These are phyloP conservation scores for Maccullochella peelii DNA, from an alignment of 2,113 vertebrate species.

Conservation along the genomic window DNA sequence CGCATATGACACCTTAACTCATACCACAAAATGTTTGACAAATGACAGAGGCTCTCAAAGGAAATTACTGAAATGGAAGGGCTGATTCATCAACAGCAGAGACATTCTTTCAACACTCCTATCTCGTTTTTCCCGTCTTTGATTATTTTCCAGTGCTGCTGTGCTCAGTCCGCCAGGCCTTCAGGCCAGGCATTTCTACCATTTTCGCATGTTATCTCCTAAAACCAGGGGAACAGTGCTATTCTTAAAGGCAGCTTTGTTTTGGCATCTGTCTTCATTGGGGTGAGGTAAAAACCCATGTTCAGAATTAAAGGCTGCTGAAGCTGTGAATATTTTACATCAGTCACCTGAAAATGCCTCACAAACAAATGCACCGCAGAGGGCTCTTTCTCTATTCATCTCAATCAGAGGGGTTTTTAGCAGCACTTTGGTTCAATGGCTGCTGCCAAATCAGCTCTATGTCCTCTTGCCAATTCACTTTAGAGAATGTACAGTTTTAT, in stretches of 20 bases:
- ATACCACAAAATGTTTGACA: slow-evolving; percentile 75
- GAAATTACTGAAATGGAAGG: slow-evolving; percentile 80
- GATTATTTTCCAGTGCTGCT: slow-evolving; percentile 64
- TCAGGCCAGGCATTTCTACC: slow-evolving; percentile 37
- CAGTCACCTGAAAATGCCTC: slow-evolving; percentile 76
- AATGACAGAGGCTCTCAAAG: slow-evolving; percentile 75
- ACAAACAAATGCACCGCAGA: slow-evolving; percentile 76
- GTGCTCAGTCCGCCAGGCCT: slow-evolving; percentile 36
- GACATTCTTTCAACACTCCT: slow-evolving; percentile 38
- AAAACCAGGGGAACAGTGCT: slow-evolving; percentile 49
- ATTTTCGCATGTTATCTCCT: slow-evolving; percentile 68
- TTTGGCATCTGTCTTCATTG: slow-evolving; percentile 74
- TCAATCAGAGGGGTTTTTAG: slow-evolving; percentile 75
- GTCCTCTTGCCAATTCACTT: slow-evolving; percentile 74
- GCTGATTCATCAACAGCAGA: slow-evolving; percentile 77
- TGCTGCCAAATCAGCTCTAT: slow-evolving; percentile 70
- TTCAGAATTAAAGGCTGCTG: slow-evolving; percentile 76
- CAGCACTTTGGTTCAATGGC: slow-evolving; percentile 66
- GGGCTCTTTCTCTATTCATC: slow-evolving; percentile 73
- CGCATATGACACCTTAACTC: slow-evolving; percentile 73
- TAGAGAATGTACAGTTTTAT: slow-evolving; percentile 71
- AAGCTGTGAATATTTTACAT: slow-evolving; percentile 79
- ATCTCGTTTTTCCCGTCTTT: slow-evolving; percentile 53
- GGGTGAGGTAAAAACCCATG: slow-evolving; percentile 65
- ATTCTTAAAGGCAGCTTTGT: slow-evolving; percentile 60